A percentile compares a stretch with the other conserved stretches of the same genome.
Evolutionary conservation across 2,888 invertebrate genomes (phyloP).

Genomic region (Coremacera marginata): DNA sequence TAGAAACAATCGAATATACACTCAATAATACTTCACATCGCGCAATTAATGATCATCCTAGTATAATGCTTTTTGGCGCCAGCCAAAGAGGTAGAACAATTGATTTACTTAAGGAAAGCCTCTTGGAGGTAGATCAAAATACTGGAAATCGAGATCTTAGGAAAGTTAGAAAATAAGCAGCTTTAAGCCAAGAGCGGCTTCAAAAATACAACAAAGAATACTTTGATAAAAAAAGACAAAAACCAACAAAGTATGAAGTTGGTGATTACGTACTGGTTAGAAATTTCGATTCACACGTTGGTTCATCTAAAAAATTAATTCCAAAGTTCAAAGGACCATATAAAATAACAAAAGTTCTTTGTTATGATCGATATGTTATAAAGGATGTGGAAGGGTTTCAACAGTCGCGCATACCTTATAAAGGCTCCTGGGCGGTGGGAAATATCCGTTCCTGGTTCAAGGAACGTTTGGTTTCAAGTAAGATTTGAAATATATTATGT

Average conservation of each 20-base stretch:
- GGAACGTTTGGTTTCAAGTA: too few species aligned
- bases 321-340: conserved; percentile 38
- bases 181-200: background rate
- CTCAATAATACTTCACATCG: too few species aligned
- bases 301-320: conserved; percentile 35
- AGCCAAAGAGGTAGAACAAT: too few species aligned
- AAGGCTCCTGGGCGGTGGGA: too few species aligned
- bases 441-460: too few species aligned
- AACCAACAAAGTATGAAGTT: conserved; percentile 5
- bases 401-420: too few species aligned
- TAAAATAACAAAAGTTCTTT: conserved; percentile 7
- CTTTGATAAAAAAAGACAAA: conserved; percentile 21
- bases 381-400: background rate
- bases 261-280: conserved; percentile 35
- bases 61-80: too few species aligned
- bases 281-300: conserved; percentile 35
- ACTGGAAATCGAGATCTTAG: background rate
- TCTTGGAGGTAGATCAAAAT: background rate
- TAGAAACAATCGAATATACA: too few species aligned
- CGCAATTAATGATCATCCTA: too few species aligned
- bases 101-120: conserved; percentile 14
- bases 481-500: too few species aligned
- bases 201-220: conserved; percentile 34
- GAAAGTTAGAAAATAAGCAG: conserved; percentile 4
- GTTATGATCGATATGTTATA: conserved; percentile 33